A percentile compares a stretch with the other conserved stretches of the same genome.
Conservation (phyloP, 2,797 vertebrate genomes). For the Parauchenoglanis punctatus region DNA sequence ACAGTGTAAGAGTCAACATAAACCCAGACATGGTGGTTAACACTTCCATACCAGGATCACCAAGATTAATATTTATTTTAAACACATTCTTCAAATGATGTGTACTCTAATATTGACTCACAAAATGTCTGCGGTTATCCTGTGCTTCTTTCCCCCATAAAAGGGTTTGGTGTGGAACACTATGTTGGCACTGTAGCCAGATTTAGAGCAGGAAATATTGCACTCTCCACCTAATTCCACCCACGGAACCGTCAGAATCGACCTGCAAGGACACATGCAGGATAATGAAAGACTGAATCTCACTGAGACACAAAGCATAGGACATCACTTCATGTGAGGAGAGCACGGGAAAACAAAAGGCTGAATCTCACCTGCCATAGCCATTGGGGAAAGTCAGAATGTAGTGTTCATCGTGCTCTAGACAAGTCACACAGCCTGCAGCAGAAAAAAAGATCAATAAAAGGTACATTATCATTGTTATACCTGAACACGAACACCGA, state of each 20-base stretch:
- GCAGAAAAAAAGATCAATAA: conserved; percentile 12
- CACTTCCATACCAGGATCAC: neutral
- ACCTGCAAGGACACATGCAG: conserved; percentile 72
- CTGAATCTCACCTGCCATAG: conserved; percentile 86
- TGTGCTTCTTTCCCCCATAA: conserved; percentile 98
- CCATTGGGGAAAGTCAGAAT: conserved; percentile 98
- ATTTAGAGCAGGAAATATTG: conserved; percentile 94
- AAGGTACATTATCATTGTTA: neutral
- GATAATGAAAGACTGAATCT: neutral
- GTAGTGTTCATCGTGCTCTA: conserved; percentile 96
- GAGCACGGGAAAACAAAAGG: neutral
- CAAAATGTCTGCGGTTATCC: conserved; percentile 97
- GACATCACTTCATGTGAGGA: neutral
- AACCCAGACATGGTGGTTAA: neutral
- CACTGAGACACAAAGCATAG: neutral
- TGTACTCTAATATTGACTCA: conserved; percentile 68
- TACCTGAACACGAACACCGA: neutral
- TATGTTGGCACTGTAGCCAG: conserved; percentile 93
- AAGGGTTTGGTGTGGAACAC: conserved; percentile 98
- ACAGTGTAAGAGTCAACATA: neutral
- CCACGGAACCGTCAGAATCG: conserved; percentile 98
- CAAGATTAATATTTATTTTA: neutral
- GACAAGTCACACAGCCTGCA: conserved; percentile 93
- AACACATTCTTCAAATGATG: neutral
- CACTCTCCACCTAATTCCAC: conserved; percentile 98